These are phyloP conservation scores for Pristionchus fissidentatus DNA, from an alignment of 2,888 invertebrate species.

Conservation along the genomic window DNA sequence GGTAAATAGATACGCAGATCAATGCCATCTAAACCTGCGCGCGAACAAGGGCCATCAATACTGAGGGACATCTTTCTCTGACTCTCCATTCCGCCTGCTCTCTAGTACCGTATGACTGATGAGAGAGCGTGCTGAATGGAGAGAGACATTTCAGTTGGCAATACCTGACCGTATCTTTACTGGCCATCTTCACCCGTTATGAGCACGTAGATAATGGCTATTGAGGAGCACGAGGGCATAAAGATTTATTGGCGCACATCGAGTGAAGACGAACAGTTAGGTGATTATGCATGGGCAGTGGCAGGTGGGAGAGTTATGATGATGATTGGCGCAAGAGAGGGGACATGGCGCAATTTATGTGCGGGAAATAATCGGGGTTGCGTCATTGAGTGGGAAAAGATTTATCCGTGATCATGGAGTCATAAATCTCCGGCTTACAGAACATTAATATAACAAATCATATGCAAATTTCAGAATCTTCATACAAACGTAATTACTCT, in stretches of 20 bases:
- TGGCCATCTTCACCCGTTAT: slow-evolving; percentile 19
- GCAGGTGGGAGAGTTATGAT: slow-evolving; percentile 23
- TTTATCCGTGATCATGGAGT: neutral
- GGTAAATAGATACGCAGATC: neutral
- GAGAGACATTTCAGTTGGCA: too few species aligned
- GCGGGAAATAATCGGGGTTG: neutral
- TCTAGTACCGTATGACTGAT: neutral
- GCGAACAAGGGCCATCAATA: slow-evolving; percentile 7
- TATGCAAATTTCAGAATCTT: too few species aligned
- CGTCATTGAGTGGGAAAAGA: too few species aligned
- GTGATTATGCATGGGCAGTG: neutral
- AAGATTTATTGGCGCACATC: slow-evolving; percentile 37
- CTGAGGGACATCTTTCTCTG: neutral
- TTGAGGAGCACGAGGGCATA: neutral
- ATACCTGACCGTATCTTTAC: slow-evolving; percentile 12
- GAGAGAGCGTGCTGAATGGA: neutral
- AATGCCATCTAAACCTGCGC: neutral
- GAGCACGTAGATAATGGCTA: neutral
- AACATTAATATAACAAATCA: too few species aligned
- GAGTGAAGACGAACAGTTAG: slow-evolving; percentile 19
- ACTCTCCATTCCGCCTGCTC: neutral
- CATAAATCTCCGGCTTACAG: neutral
- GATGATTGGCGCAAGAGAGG: neutral
- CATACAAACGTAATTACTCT: too few species aligned
- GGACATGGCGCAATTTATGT: neutral